Evolutionary conservation across 2,113 vertebrate genomes (phyloP).

Genomic region (Puffinus mauretanicus): DNA sequence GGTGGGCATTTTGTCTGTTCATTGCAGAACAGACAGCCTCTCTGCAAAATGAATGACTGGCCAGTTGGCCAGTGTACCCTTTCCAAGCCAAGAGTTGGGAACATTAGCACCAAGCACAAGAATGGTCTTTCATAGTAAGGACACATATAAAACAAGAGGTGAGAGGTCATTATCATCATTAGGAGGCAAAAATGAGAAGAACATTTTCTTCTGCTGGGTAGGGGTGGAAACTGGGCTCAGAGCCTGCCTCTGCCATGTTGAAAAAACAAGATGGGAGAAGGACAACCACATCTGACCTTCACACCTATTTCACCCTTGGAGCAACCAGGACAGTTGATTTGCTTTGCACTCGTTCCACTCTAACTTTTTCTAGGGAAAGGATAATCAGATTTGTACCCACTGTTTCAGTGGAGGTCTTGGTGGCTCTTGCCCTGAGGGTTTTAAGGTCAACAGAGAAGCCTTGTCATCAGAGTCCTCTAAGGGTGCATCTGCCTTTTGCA

Average conservation of each 20-base stretch:
- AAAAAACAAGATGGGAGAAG: not conserved
- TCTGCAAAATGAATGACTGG: not conserved
- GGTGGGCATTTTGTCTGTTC: conserved; percentile 1
- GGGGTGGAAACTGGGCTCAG: not conserved
- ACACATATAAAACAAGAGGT: not conserved
- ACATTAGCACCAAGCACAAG: conserved; percentile 3
- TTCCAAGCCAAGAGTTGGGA: conserved; percentile 10
- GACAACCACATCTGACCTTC: not conserved
- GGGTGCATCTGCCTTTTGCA: not conserved
- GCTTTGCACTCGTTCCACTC: not conserved
- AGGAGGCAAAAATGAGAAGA: not conserved
- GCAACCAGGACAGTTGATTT: not conserved
- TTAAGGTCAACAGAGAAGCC: not conserved
- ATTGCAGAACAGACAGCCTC: conserved; percentile 54
- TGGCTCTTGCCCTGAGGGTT: not conserved
- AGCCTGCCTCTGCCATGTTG: not conserved
- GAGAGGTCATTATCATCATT: not conserved
- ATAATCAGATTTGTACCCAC: not conserved
- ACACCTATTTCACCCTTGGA: not conserved
- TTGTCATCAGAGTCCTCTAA: not conserved
- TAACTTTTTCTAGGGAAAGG: not conserved
- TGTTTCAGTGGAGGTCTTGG: not conserved
- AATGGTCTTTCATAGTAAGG: not conserved
- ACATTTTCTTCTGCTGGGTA: conserved; percentile 1
- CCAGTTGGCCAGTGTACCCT: not conserved